phyloP scores from a whole-genome alignment of 2,888 invertebrate genomes.

The Hemaris fuciformis region DNA sequence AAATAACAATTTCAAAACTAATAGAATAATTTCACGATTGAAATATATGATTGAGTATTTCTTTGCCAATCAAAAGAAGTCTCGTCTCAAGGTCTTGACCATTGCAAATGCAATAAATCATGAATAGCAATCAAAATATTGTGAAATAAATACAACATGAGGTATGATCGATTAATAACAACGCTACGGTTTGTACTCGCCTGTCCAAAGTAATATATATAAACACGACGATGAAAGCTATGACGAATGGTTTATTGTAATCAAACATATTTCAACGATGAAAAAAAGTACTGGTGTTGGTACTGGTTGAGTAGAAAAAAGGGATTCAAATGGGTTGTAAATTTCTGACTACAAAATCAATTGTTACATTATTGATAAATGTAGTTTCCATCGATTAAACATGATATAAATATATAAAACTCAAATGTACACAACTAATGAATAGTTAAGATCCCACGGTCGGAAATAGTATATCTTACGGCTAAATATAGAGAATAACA shows the following conservation, averaged over 20 bases:
- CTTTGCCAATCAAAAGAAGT: neutral
- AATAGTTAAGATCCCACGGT: no score
- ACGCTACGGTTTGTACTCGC: slow-evolving; percentile 27
- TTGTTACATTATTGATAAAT: no score
- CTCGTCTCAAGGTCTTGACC: neutral
- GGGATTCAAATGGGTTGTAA: no score
- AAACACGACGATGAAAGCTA: neutral
- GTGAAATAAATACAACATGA: slow-evolving; percentile 27
- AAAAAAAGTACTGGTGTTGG: no score
- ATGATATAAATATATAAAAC: no score
- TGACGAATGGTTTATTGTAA: neutral
- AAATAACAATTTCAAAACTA: no score
- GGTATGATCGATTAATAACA: slow-evolving; percentile 33
- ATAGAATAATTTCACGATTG: no score
- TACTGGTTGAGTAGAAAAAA: no score
- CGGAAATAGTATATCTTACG: neutral
- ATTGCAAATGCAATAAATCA: slow-evolving; percentile 34
- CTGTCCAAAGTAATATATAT: neutral
- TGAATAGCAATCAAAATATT: slow-evolving; percentile 35
- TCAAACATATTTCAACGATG: no score
- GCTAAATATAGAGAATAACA: neutral
- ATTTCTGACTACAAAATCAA: no score
- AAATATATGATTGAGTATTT: neutral
- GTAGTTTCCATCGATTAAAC: no score
- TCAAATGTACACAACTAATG: no score